Evolutionary conservation across 2,797 vertebrate species (phyloP).

Genomic region (Vespertilio murinus): DNA sequence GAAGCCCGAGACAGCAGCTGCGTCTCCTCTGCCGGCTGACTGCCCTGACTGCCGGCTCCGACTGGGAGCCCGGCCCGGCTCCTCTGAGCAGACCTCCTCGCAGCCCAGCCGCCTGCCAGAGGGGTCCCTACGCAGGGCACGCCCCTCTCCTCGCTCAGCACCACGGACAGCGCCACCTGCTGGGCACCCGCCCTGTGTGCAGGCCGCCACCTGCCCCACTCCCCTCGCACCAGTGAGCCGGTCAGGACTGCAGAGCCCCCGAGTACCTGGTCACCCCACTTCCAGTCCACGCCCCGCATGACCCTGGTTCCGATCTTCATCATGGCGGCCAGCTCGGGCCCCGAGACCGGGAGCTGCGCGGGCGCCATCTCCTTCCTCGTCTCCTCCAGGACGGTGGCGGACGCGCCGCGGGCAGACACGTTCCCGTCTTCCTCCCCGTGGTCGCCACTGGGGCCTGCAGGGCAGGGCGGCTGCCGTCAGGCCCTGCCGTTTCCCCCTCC

Average conservation of each 20-base stretch:
- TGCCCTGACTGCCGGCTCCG: too few species aligned
- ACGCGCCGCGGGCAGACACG: conserved; percentile 89
- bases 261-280: conserved; percentile 98
- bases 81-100: too few species aligned
- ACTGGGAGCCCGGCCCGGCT: too few species aligned
- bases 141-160: too few species aligned
- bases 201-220: too few species aligned
- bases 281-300: conserved; percentile 98
- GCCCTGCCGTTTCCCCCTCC: background rate
- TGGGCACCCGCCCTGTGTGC: too few species aligned
- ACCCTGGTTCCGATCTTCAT: conserved; percentile 99
- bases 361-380: conserved; percentile 93
- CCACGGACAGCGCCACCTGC: too few species aligned
- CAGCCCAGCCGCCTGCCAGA: too few species aligned
- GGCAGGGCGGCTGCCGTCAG: background rate
- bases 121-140: too few species aligned
- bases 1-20: background rate
- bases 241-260: too few species aligned
- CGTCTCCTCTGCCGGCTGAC: background rate
- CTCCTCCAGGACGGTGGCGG: conserved; percentile 97
- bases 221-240: too few species aligned
- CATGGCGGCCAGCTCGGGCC: conserved; percentile 96
- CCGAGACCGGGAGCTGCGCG: conserved; percentile 93
- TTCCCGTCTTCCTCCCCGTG: conserved; percentile 92
- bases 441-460: conserved; percentile 93